Conservation (phyloP, 1,140 invertebrate genomes). For the Megalonaias nervosa region DNA sequence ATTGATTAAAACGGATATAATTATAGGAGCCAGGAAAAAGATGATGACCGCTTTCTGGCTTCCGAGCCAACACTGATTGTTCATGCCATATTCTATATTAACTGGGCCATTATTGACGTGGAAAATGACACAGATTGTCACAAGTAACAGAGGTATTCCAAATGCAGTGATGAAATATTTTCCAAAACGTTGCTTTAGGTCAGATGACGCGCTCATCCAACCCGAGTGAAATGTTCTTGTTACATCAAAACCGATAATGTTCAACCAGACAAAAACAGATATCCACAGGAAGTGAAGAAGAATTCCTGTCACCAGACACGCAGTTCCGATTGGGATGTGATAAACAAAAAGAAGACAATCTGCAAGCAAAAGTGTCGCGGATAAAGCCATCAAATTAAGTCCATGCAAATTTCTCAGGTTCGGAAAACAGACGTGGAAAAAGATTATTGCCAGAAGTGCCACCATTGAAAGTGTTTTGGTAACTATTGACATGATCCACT, state of each 20-base stretch:
- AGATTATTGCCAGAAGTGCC: not conserved
- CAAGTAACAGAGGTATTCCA: conserved; percentile 3
- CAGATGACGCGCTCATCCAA: not conserved
- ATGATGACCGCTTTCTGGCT: conserved; percentile 1
- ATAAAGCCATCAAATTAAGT: conserved; percentile 14
- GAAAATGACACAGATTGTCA: conserved; percentile 1
- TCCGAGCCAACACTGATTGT: conserved; percentile 25
- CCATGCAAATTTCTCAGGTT: conserved; percentile 18
- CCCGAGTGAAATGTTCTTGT: not conserved
- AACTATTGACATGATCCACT: conserved; percentile 3
- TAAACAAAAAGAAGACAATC: conserved; percentile 17
- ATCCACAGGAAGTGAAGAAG: conserved; percentile 12
- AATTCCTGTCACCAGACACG: conserved; percentile 5
- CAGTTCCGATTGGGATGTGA: not conserved
- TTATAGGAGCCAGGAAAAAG: conserved; percentile 19
- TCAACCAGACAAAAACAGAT: conserved; percentile 23
- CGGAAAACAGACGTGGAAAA: not conserved
- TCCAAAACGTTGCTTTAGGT: conserved; percentile 4
- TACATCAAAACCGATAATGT: conserved; percentile 29
- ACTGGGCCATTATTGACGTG: not conserved
- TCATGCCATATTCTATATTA: conserved; percentile 5
- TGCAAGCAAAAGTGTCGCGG: not conserved
- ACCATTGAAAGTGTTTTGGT: conserved; percentile 9
- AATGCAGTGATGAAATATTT: not conserved
- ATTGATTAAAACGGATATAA: conserved; percentile 9